These are phyloP conservation scores for Lasioglossum calceatum DNA, from an alignment of 2,888 invertebrate genomes.

Conservation along the genomic window DNA sequence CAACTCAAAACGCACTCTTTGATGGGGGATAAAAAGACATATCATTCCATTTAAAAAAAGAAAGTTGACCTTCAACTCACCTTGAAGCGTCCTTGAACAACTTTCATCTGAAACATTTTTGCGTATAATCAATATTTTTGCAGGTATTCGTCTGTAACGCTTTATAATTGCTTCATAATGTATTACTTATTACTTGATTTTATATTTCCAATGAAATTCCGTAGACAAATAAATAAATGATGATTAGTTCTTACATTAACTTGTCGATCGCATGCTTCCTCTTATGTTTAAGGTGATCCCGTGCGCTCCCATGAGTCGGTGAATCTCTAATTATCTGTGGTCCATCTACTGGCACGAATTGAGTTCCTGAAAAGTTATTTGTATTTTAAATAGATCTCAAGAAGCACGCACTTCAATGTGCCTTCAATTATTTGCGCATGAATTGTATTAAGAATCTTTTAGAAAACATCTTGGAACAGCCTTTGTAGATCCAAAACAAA, in stretches of 20 bases:
- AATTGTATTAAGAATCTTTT: too few species aligned
- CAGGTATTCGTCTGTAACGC: too few species aligned
- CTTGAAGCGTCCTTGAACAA: too few species aligned
- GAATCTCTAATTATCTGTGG: conserved; percentile 75
- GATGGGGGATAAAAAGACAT: too few species aligned
- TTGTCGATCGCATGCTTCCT: conserved; percentile 78
- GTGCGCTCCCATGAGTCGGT: conserved; percentile 76
- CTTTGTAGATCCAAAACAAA: too few species aligned
- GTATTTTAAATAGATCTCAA: too few species aligned
- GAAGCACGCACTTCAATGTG: neutral
- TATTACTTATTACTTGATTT: neutral
- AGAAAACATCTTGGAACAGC: neutral
- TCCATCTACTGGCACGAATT: conserved; percentile 69
- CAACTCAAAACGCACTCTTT: too few species aligned
- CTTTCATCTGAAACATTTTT: too few species aligned
- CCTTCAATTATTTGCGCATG: neutral
- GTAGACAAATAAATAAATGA: neutral
- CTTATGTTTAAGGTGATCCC: conserved; percentile 80
- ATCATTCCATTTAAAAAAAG: too few species aligned
- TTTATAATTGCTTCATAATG: too few species aligned
- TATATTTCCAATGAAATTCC: neutral
- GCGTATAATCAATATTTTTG: too few species aligned
- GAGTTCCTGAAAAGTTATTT: conserved; percentile 65
- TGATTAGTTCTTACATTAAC: conserved; percentile 68
- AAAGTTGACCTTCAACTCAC: too few species aligned